phyloP scores from a whole-genome alignment of 2,797 vertebrate species.

The Ateles fusciceps region DNA sequence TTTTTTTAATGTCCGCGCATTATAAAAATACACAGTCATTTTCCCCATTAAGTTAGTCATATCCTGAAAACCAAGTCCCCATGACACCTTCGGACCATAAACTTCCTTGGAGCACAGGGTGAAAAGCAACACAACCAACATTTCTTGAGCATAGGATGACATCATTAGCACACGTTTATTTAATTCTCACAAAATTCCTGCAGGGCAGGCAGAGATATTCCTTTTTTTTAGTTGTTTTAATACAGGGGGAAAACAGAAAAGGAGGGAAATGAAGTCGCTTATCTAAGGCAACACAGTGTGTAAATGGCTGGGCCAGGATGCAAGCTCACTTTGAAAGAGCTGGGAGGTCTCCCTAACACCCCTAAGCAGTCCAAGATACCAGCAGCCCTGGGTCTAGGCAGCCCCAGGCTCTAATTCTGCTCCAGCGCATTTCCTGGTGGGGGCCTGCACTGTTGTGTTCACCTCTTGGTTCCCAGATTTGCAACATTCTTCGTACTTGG shows the following conservation, averaged over 20 bases:
- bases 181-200: not conserved
- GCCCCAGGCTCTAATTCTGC: not conserved
- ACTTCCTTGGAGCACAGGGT: not conserved
- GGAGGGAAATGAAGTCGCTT: not conserved
- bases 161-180: not conserved
- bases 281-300: not conserved
- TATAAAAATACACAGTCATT: not conserved
- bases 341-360: not conserved
- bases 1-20: not conserved
- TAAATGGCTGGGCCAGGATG: not conserved
- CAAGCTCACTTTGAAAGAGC: not conserved
- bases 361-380: not conserved
- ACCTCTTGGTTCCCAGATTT: not conserved
- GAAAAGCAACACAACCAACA: not conserved
- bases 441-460: not conserved
- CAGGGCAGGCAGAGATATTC: not conserved
- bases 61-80: not conserved
- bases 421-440: not conserved
- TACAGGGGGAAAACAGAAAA: not conserved
- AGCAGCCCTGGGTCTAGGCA: not conserved
- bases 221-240: not conserved
- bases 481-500: not conserved
- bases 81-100: not conserved
- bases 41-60: not conserved
- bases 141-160: not conserved